phyloP scores from a whole-genome alignment of 2,113 vertebrate species.

The Poeciliopsis turrubarensis region DNA sequence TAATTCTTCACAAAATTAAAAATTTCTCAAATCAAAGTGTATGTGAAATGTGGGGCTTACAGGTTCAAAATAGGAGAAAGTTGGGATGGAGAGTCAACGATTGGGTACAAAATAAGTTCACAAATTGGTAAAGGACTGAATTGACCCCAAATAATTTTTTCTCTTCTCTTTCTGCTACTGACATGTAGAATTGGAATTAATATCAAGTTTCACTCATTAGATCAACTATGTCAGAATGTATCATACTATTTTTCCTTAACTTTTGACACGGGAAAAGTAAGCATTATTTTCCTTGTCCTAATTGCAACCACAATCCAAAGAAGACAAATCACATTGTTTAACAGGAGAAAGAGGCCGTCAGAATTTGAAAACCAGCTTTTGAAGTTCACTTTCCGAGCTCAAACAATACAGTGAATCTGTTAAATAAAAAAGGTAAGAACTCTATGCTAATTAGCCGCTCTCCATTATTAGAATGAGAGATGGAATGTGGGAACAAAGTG shows the following conservation, averaged over 20 bases:
- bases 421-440: conserved; percentile 73
- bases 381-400: conserved; percentile 66
- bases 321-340: conserved; percentile 51
- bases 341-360: conserved; percentile 47
- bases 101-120: neutral
- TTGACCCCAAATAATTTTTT: neutral
- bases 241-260: conserved; percentile 18
- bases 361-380: conserved; percentile 67
- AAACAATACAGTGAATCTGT: conserved; percentile 70
- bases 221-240: conserved; percentile 9
- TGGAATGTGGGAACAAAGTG: conserved; percentile 80
- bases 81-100: neutral
- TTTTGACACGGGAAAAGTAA: conserved; percentile 26
- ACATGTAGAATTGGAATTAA: conserved; percentile 12
- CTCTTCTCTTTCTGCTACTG: neutral
- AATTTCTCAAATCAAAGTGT: neutral
- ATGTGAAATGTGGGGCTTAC: neutral
- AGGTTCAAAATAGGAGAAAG: neutral
- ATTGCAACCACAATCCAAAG: conserved; percentile 40
- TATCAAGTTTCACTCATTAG: conserved; percentile 14
- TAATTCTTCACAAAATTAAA: neutral
- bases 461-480: conserved; percentile 81
- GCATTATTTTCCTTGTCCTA: conserved; percentile 8
- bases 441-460: conserved; percentile 81
- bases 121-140: neutral